Conservation (phyloP, 2,888 invertebrate genomes). For the Zaprionus obscuricornis region DNA sequence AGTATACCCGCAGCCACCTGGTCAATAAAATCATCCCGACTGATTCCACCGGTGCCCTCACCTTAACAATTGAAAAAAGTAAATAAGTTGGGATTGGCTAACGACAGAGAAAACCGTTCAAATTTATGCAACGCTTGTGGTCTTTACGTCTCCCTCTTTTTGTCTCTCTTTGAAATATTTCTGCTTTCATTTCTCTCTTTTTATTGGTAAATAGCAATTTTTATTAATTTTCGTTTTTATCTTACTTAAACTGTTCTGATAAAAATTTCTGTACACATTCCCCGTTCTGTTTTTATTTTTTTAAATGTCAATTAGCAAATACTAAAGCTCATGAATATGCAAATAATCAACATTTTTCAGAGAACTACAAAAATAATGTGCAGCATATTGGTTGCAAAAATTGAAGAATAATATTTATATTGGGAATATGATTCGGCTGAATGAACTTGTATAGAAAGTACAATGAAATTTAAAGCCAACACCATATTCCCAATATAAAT, state of each 20-base stretch:
- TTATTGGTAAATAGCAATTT: constrained; percentile 39
- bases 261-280: constrained; percentile 20
- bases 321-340: constrained; percentile 73
- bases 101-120: constrained; percentile 27
- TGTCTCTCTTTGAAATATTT: background rate
- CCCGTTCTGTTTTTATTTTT: constrained; percentile 47
- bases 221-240: constrained; percentile 64
- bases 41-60: constrained; percentile 88
- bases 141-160: constrained; percentile 7
- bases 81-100: constrained; percentile 39
- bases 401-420: too few relatives aligned
- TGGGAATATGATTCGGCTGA: too few relatives aligned
- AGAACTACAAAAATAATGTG: background rate
- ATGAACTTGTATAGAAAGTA: too few relatives aligned
- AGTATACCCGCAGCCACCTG: constrained; percentile 91
- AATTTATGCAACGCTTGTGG: constrained; percentile 54
- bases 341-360: constrained; percentile 50
- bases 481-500: too few relatives aligned
- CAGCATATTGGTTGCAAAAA: constrained; percentile 32
- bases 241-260: constrained; percentile 33
- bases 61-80: constrained; percentile 83
- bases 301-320: constrained; percentile 73
- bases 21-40: constrained; percentile 94
- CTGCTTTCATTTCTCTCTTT: constrained; percentile 1
- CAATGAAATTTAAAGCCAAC: too few relatives aligned